These are phyloP conservation scores for Tenebrosternarchus preto DNA, from an alignment of 2,113 vertebrate genomes.

Conservation along the genomic window DNA sequence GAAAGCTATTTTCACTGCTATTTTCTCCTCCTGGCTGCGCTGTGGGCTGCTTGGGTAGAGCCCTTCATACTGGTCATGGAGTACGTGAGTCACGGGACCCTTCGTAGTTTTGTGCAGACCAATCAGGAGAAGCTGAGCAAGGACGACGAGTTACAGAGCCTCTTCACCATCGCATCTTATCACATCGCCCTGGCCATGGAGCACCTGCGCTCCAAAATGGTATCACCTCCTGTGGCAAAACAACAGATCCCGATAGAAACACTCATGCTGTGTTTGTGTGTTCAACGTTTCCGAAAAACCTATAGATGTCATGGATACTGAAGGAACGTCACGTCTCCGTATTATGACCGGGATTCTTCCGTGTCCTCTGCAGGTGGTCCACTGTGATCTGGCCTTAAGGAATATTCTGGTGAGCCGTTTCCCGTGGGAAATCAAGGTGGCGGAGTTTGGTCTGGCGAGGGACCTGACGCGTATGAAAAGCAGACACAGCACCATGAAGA, in stretches of 20 bases:
- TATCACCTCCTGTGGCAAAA: conserved; percentile 37
- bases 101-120: conserved; percentile 73
- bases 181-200: conserved; percentile 77
- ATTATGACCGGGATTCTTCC: conserved; percentile 1
- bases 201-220: conserved; percentile 74
- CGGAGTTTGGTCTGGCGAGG: conserved; percentile 64
- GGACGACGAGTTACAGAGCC: conserved; percentile 68
- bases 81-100: conserved; percentile 69
- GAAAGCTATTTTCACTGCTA: neutral
- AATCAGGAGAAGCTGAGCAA: conserved; percentile 59
- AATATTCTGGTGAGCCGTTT: conserved; percentile 64
- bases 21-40: neutral
- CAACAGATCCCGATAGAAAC: neutral
- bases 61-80: conserved; percentile 76
- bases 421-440: conserved; percentile 63
- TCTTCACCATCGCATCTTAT: conserved; percentile 71
- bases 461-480: conserved; percentile 60
- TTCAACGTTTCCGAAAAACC: neutral
- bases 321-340: neutral
- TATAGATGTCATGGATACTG: neutral
- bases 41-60: conserved; percentile 57
- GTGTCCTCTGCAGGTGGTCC: conserved; percentile 56
- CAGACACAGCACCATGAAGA: conserved; percentile 56
- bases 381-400: conserved; percentile 64
- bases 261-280: too few species aligned